Evolutionary conservation across 2,888 invertebrate species (phyloP).

Genomic region (Microctonus brassicae): DNA sequence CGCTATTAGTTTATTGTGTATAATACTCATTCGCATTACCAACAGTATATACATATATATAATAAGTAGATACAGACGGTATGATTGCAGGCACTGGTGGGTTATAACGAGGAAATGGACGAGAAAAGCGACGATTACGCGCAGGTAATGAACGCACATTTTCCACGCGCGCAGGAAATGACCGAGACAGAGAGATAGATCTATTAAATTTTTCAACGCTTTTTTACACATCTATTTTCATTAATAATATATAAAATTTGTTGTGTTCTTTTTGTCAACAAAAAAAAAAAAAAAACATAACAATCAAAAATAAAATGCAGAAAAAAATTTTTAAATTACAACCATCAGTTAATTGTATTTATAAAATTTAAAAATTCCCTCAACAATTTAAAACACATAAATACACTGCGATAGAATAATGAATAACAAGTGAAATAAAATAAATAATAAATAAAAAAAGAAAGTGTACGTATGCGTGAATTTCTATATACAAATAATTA

Average conservation of each 20-base stretch:
- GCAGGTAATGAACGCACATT: constrained; percentile 6
- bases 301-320: neutral
- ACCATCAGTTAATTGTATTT: neutral
- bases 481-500: constrained; percentile 45
- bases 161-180: constrained; percentile 2
- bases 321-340: neutral
- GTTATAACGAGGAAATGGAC: constrained; percentile 51
- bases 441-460: neutral
- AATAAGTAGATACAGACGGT: neutral
- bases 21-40: neutral
- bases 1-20: neutral
- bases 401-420: neutral
- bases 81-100: neutral
- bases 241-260: neutral
- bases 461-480: constrained; percentile 42
- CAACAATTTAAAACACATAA: neutral
- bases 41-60: neutral
- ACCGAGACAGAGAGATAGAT: neutral
- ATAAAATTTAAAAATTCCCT: neutral
- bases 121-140: constrained; percentile 56
- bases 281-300: too few species aligned
- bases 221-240: neutral
- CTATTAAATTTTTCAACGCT: neutral
- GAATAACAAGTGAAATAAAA: neutral
- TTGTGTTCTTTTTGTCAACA: neutral